Evolutionary conservation across 2,113 vertebrate genomes (phyloP).

Genomic region (Hippolais icterina): DNA sequence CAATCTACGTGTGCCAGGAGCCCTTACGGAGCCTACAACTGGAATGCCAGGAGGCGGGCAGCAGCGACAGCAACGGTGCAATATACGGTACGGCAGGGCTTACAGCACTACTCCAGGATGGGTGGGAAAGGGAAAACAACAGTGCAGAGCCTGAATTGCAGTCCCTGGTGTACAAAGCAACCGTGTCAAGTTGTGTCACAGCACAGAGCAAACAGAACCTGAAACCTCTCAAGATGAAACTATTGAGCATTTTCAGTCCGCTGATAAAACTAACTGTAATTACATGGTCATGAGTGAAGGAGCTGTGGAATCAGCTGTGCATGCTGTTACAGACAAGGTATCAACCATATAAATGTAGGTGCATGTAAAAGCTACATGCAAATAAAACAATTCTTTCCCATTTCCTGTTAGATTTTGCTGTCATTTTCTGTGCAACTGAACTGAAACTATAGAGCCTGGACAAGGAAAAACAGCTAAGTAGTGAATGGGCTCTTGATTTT

Average conservation of each 20-base stretch:
- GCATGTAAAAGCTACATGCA: neutral
- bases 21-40: slow-evolving; percentile 71
- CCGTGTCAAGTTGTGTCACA: accelerated
- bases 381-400: neutral
- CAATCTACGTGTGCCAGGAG: slow-evolving; percentile 88
- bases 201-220: neutral
- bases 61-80: slow-evolving; percentile 76
- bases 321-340: neutral
- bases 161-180: neutral
- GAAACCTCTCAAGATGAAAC: neutral
- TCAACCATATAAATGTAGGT: neutral
- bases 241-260: accelerated
- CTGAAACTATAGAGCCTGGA: neutral
- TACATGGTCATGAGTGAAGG: neutral
- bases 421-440: neutral
- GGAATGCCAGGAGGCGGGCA: slow-evolving; percentile 78
- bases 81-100: slow-evolving; percentile 78
- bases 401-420: neutral
- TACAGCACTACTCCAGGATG: accelerated
- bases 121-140: neutral
- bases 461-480: neutral
- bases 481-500: neutral
- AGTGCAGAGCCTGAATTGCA: neutral
- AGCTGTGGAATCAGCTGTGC: neutral
- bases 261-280: neutral